Base-by-base conservation (phyloP, 2,888 invertebrate genomes). In the Chironomus tentans region DNA sequence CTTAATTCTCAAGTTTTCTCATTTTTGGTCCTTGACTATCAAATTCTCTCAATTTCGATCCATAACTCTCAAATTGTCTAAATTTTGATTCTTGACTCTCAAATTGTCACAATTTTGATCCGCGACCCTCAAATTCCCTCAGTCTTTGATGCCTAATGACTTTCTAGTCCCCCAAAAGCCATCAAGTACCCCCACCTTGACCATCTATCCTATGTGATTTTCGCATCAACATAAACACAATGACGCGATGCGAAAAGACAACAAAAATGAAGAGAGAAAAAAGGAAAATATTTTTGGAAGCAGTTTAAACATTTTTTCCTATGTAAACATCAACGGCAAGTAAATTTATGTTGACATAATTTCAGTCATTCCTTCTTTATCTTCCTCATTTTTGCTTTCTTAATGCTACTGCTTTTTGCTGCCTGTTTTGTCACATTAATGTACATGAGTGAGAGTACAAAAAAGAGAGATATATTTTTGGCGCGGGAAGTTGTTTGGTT, bases 311-410 rank as follows among this genome's bases (percentile, higher is more conserved):
- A 56, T 47, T 71, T 71, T 71, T 71, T 70, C 48, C 71, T 56
- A 71, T 56, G 71, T 71, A 71, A 70, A 71, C 38, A 71, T 22
- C 71, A 56, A 56, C 47, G 70, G 65, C 47, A 48, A 48, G 47
- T 28, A 70, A 70, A 70, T 70, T 70, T 70, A 70, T 70, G 70
- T 70, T 70, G 70, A 70, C 70, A 70, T 70, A 70, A 70, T 70
- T 70, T 70, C 28, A 28, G 13, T 38, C 28, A n/a, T n/a, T 65
- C 46, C 68, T 38, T 38, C 38, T 38, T 38, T 38, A 38, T 38
- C 38, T 38, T 38, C 38, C 38, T 38, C 2, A 38, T 38, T 38
- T 38, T 38, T 38, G 38, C 38, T 38, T 38, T 38, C 38, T 38
- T 38, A 38, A 38, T 38, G 38, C 38, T 38, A 38, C 38, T 38